Evolutionary conservation across 2,113 vertebrate genomes (phyloP), one percentile per base, ranked within the genome.

Genomic region (Rhipidura dahli): DNA sequence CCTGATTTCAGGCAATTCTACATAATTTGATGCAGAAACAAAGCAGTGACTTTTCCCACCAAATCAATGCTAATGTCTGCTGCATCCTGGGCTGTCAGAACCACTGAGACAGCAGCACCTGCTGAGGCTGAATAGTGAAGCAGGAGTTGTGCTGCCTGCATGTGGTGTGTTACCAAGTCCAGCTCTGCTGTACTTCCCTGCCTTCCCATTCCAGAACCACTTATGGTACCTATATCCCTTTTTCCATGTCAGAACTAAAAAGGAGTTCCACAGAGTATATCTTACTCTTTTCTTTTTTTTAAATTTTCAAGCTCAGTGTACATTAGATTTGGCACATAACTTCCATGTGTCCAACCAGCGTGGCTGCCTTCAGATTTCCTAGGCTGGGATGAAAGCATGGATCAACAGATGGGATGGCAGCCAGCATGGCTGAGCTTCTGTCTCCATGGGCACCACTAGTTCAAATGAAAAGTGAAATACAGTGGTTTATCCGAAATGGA

Each of bases 61-160:
- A 76, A 83, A 53, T 27, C 18, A 44, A 2, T 23, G 33, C 30
- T 37, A 5, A 22, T 1, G 3, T n/a, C 30, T 30, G 9, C 83
- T 65, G 64, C 1, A 1, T 13, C 40, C 56, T 26, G 42, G 24
- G 47, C 20, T 28, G 13, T 45, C 61, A 63, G 66, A 61, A 63
- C 35, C 30, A 13, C 49, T 15, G 47, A 7, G 30, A 47, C 19
- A 84, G 72, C 86, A 73, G 64, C 60, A 19, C 21, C 35, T n/a
- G 6, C 47, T 56, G 6, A 5, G 5, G 28, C 26, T 75, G 66
- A 60, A 18, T 0, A 1, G 35, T 5, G 24, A 49, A 49, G 30
- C 15, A 21, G 0, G 11, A 1, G 2, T 20, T 10, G 22, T 56
- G n/a, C 24, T 47, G 31, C 39, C 19, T 21, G 42, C 2, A 5